Conservation (phyloP, 2,888 invertebrate species). For the Trissolcus japonicus region DNA sequence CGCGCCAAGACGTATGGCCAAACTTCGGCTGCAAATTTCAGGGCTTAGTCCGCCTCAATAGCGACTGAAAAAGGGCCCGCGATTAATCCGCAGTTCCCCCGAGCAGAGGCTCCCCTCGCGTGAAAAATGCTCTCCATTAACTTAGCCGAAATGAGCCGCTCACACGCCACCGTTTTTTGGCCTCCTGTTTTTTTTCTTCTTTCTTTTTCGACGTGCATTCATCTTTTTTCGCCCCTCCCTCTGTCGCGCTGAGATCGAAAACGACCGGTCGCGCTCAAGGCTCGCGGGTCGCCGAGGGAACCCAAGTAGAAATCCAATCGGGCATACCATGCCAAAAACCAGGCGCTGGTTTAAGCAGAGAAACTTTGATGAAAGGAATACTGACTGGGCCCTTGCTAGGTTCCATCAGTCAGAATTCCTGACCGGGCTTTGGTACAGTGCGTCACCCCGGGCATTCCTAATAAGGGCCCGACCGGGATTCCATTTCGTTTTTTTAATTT, state of each 20-base stretch:
- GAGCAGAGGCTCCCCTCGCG: constrained; percentile 18
- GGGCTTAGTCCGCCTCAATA: constrained; percentile 14
- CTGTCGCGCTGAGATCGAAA: constrained; percentile 17
- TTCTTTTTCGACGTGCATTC: constrained; percentile 1
- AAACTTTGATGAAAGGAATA: too few species aligned
- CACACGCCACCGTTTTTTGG: constrained; percentile 19
- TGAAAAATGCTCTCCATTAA: constrained; percentile 47
- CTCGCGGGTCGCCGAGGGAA: constrained; percentile 29
- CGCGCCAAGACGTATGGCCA: constrained; percentile 26
- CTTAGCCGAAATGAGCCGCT: constrained; percentile 31
- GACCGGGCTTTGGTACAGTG: too few species aligned
- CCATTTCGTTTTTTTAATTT: too few species aligned
- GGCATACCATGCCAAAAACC: too few species aligned
- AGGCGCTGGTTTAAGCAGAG: too few species aligned
- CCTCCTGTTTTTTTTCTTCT: neutral
- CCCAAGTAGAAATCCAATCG: too few species aligned
- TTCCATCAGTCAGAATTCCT: too few species aligned
- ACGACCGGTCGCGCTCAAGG: constrained; percentile 24
- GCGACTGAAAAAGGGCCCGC: constrained; percentile 26
- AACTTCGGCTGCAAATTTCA: constrained; percentile 35
- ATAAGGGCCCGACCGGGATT: too few species aligned
- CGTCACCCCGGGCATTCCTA: too few species aligned
- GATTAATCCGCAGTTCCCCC: constrained; percentile 39
- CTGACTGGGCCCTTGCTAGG: too few species aligned
- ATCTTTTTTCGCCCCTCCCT: constrained; percentile 3